These are phyloP conservation scores for Tenthredo scrophulariae DNA, from an alignment of 2,888 invertebrate genomes.

Conservation along the genomic window DNA sequence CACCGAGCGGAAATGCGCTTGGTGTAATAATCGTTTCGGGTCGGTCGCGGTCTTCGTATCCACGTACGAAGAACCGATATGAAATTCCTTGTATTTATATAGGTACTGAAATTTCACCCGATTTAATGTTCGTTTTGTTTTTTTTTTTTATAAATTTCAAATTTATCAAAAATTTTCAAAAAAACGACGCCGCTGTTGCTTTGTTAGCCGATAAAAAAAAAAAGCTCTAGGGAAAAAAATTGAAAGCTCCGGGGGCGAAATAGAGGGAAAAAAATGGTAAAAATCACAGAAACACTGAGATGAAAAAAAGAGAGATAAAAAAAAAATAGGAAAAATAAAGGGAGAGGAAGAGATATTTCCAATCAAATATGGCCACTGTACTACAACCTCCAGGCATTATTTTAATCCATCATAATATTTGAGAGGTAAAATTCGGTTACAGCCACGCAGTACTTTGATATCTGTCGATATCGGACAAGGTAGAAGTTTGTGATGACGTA, in stretches of 20 bases:
- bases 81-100: neutral
- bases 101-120: neutral
- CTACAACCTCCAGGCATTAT: conserved; percentile 4
- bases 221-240: neutral
- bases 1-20: neutral
- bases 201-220: neutral
- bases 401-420: neutral
- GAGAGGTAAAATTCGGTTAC: neutral
- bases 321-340: neutral
- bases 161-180: neutral
- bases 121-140: neutral
- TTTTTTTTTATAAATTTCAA: neutral
- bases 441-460: neutral
- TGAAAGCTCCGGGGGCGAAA: neutral
- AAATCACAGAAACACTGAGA: neutral
- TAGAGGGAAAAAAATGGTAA: neutral
- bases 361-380: neutral
- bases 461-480: neutral
- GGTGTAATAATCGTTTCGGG: conserved; percentile 14
- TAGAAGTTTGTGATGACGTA: neutral
- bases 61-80: neutral
- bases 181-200: neutral
- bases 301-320: neutral
- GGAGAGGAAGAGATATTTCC: neutral
- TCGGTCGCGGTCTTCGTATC: neutral